Evolutionary conservation across 2,113 vertebrate species (phyloP).

Genomic region (Sarotherodon lohbergeri): DNA sequence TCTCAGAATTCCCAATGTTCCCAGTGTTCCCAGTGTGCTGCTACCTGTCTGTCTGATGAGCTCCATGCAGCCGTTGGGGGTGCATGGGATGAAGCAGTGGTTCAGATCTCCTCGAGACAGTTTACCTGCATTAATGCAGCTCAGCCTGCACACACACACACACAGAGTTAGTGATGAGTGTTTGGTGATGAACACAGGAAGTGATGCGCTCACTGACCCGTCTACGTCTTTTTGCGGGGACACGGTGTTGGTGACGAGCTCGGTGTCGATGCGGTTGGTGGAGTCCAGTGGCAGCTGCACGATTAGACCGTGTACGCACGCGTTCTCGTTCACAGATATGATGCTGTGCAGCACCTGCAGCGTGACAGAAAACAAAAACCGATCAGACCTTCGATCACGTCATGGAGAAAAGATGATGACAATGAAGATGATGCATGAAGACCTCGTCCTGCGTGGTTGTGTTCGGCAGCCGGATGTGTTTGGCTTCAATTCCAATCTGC

Average conservation of each 20-base stretch:
- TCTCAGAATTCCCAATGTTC: neutral
- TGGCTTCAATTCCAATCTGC: slow-evolving; percentile 91
- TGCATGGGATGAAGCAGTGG: slow-evolving; percentile 91
- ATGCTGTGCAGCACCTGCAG: slow-evolving; percentile 81
- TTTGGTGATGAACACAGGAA: neutral
- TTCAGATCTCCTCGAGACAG: slow-evolving; percentile 87
- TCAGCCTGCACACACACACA: slow-evolving; percentile 73
- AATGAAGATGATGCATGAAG: neutral
- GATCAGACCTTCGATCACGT: neutral
- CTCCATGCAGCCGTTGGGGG: slow-evolving; percentile 92
- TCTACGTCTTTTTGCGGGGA: slow-evolving; percentile 91
- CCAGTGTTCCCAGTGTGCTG: neutral
- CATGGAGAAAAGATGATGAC: neutral
- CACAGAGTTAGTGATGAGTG: neutral
- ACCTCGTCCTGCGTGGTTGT: slow-evolving; percentile 84
- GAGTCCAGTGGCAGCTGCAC: slow-evolving; percentile 94
- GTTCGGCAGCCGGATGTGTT: slow-evolving; percentile 85
- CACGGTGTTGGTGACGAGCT: slow-evolving; percentile 83
- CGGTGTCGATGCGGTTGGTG: slow-evolving; percentile 76
- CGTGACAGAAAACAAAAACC: neutral
- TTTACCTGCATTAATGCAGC: slow-evolving; percentile 87
- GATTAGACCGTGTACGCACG: slow-evolving; percentile 83
- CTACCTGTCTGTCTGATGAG: slow-evolving; percentile 90
- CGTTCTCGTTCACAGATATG: slow-evolving; percentile 78
- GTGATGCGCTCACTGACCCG: slow-evolving; percentile 69